Evolutionary conservation across 2,888 invertebrate species (phyloP).

Genomic region (Neuroscelio doddi): DNA sequence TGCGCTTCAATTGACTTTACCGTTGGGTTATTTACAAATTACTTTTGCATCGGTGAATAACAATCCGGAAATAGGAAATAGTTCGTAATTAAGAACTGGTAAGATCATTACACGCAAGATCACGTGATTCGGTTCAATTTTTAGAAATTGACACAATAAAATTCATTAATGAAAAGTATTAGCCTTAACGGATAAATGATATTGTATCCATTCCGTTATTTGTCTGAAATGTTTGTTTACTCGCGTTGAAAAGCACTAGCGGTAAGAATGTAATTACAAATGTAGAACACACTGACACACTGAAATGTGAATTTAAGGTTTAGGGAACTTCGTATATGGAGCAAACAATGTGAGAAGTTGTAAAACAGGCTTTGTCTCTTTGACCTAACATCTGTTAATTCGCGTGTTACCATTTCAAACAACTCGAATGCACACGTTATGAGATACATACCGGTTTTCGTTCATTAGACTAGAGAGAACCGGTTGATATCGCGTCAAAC

Average conservation of each 20-base stretch:
- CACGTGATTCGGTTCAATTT: not conserved
- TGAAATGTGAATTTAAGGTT: slow-evolving; percentile 24
- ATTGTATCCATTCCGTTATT: too few relatives aligned
- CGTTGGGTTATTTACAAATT: slow-evolving; percentile 3
- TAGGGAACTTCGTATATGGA: slow-evolving; percentile 8
- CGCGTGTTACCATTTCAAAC: slow-evolving; percentile 16
- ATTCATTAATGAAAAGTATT: too few relatives aligned
- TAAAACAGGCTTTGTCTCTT: slow-evolving; percentile 21
- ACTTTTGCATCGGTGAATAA: not conserved
- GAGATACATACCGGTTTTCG: slow-evolving; percentile 35
- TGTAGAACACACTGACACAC: slow-evolving; percentile 19
- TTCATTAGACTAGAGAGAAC: slow-evolving; percentile 34
- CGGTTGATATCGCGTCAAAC: slow-evolving; percentile 44
- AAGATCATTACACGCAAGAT: slow-evolving; percentile 35
- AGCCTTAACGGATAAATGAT: too few relatives aligned
- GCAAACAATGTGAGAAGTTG: slow-evolving; percentile 27
- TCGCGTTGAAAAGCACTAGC: not conserved
- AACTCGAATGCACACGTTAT: slow-evolving; percentile 10
- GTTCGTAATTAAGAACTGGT: slow-evolving; percentile 32
- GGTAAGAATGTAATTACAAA: slow-evolving; percentile 13
- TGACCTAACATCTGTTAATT: slow-evolving; percentile 22
- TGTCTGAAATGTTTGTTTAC: too few relatives aligned
- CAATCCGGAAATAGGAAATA: slow-evolving; percentile 37
- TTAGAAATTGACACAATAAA: not conserved
- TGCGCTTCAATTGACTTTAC: not conserved